Percentiles rank a stretch among this genome's conserved stretches.
Evolutionary conservation across 2,888 invertebrate species (phyloP).

Genomic region (Creontiades dilutus): DNA sequence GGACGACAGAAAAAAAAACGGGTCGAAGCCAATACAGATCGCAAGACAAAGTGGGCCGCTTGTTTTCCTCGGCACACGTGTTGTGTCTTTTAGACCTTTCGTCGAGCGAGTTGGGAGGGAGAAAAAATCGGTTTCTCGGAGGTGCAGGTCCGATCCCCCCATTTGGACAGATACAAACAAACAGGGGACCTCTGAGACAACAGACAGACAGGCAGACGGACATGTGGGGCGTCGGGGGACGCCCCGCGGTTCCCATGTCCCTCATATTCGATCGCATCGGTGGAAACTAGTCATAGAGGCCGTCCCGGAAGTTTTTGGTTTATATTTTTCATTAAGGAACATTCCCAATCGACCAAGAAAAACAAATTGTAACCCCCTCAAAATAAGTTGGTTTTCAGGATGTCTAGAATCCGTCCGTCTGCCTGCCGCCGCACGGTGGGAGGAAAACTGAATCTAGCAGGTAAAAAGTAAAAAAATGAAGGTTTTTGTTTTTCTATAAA

Average conservation of each 20-base stretch:
- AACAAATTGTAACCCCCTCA: too few species aligned
- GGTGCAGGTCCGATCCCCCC: background rate
- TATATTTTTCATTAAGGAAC: too few species aligned
- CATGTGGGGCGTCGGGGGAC: background rate
- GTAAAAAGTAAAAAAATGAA: too few species aligned
- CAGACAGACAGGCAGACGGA: conserved; percentile 33
- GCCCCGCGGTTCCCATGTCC: background rate
- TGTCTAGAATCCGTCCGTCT: too few species aligned
- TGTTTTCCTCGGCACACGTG: conserved; percentile 19
- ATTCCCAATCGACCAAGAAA: too few species aligned
- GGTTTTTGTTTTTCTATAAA: too few species aligned
- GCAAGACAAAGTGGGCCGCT: conserved; percentile 46
- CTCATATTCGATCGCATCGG: background rate
- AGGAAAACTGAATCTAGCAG: too few species aligned
- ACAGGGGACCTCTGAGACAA: conserved; percentile 38
- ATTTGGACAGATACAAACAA: conserved; percentile 41
- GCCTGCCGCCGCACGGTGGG: too few species aligned
- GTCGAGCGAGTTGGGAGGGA: background rate
- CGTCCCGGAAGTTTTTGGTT: too few species aligned
- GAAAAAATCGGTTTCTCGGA: conserved; percentile 27
- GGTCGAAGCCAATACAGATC: background rate
- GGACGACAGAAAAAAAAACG: background rate
- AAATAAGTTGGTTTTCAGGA: too few species aligned
- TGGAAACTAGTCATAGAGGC: too few species aligned
- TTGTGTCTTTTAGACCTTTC: conserved; percentile 41